These are phyloP conservation scores for Agrypnus murinus DNA, from an alignment of 2,888 invertebrate genomes.

Conservation along the genomic window DNA sequence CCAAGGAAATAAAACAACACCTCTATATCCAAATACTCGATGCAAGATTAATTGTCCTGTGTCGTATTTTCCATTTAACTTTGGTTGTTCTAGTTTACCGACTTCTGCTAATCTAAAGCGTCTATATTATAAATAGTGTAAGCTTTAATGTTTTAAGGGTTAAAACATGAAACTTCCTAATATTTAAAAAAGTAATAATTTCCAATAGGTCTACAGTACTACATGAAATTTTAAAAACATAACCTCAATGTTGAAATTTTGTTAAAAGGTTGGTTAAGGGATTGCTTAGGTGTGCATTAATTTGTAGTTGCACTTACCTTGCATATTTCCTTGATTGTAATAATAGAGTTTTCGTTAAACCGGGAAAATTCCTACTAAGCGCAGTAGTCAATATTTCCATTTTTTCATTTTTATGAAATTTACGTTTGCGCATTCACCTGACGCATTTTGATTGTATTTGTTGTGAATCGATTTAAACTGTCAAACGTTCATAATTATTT, in stretches of 20 bases:
- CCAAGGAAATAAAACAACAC: slow-evolving; percentile 98
- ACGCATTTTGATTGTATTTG: slow-evolving; percentile 41
- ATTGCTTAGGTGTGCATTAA: not conserved
- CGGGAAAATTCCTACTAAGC: slow-evolving; percentile 55
- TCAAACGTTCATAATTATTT: slow-evolving; percentile 27
- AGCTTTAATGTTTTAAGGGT: too few species aligned
- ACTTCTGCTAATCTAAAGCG: slow-evolving; percentile 90
- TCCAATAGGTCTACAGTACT: too few species aligned
- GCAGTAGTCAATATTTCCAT: slow-evolving; percentile 63
- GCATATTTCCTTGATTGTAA: slow-evolving; percentile 56
- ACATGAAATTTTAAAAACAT: slow-evolving; percentile 4
- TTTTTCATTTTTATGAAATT: slow-evolving; percentile 63
- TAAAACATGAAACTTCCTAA: too few species aligned
- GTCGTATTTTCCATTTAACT: slow-evolving; percentile 92
- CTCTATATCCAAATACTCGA: slow-evolving; percentile 97
- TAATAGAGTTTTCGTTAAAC: not conserved
- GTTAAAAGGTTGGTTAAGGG: not conserved
- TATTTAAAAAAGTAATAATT: too few species aligned
- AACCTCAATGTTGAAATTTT: slow-evolving; percentile 25
- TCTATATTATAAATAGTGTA: too few species aligned
- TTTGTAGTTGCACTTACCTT: slow-evolving; percentile 23
- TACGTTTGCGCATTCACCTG: slow-evolving; percentile 40
- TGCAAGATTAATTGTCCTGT: slow-evolving; percentile 97
- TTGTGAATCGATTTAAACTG: slow-evolving; percentile 48
- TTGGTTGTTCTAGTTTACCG: slow-evolving; percentile 91